Evolutionary conservation across 2,797 vertebrate species (phyloP), one percentile per base, ranked within the genome.

Genomic region (Acropternis orthonyx): DNA sequence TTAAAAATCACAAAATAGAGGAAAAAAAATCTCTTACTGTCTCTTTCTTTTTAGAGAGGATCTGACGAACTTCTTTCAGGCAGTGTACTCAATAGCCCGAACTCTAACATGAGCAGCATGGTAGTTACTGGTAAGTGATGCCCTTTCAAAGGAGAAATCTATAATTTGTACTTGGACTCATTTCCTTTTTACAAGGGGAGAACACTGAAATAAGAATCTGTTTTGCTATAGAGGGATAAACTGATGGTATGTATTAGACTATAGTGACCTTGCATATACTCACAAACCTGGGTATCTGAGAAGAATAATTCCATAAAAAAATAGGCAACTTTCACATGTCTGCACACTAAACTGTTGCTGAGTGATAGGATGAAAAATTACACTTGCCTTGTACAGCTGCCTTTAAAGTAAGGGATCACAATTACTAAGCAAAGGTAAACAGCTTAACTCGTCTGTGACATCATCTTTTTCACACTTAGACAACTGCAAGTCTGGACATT

Each of bases 71-170:
- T 99, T 98, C 98, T 99, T 97, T 98, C 98, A 96, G 98, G 98
- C 97, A 99, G 98, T 98, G 98, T 99, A 98, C 99, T 99, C 98
- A 99, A 98, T 98, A 99, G 98, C 98, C 98, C 99, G 93, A 99
- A 98, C 98, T 99, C 99, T 97, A 99, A 98, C 95, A 98, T 99
- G 98, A 99, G 98, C 98, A 98, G 98, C 98, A 98, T 98, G 98
- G 98, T 98, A 95, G 98, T 99, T 97, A 99, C 99, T 96, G 99
- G 99, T 99, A 98, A 99, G 99, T 99, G 89, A 97, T 93, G 92
- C 95, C 93, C 89, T 97, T 97, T 96, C 91, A 96, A 97, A 97
- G 91, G 85, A 96, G 90, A 85, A 93, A 89, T 95, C 85, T 94
- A 9, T 97, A 66, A 43, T 92, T 97, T 49, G 83, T 94, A 94